Conservation (phyloP, 2,888 invertebrate genomes). For the Volucella zonaria region DNA sequence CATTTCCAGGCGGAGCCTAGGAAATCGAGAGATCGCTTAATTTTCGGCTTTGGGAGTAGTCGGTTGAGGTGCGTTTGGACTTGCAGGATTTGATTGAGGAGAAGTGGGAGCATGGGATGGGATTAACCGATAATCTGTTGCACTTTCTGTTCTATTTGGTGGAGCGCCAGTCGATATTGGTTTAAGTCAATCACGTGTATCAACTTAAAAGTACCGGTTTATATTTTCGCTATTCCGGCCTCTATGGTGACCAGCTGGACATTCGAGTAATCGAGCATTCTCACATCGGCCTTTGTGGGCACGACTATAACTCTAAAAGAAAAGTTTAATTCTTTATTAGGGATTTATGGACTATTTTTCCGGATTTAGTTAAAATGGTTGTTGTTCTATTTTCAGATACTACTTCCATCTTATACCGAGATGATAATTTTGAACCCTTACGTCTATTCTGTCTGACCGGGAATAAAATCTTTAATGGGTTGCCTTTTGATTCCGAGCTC, state of each 20-base stretch:
- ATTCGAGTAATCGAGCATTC: too few relatives aligned
- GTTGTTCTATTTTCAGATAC: slow-evolving; percentile 28
- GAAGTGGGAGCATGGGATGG: slow-evolving; percentile 1
- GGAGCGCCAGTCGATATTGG: background rate
- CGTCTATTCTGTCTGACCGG: slow-evolving; percentile 50
- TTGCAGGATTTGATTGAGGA: background rate
- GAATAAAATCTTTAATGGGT: slow-evolving; percentile 44
- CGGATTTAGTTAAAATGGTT: slow-evolving; percentile 26
- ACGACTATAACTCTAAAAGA: too few relatives aligned
- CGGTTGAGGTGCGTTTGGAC: too few relatives aligned
- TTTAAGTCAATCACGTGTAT: too few relatives aligned
- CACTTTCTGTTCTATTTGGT: background rate
- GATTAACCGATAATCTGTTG: background rate
- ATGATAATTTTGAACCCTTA: slow-evolving; percentile 19
- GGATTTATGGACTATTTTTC: background rate
- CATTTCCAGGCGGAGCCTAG: too few relatives aligned
- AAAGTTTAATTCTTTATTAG: too few relatives aligned
- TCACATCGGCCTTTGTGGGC: too few relatives aligned
- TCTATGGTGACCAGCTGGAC: too few relatives aligned
- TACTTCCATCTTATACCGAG: slow-evolving; percentile 46
- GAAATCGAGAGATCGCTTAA: too few relatives aligned
- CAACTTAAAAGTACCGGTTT: slow-evolving; percentile 40
- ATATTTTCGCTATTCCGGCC: background rate
- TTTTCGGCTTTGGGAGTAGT: too few relatives aligned
- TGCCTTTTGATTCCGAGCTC: too few relatives aligned